Evolutionary conservation across 1,140 invertebrate genomes (phyloP).

Genomic region (Drosophila arizonae): DNA sequence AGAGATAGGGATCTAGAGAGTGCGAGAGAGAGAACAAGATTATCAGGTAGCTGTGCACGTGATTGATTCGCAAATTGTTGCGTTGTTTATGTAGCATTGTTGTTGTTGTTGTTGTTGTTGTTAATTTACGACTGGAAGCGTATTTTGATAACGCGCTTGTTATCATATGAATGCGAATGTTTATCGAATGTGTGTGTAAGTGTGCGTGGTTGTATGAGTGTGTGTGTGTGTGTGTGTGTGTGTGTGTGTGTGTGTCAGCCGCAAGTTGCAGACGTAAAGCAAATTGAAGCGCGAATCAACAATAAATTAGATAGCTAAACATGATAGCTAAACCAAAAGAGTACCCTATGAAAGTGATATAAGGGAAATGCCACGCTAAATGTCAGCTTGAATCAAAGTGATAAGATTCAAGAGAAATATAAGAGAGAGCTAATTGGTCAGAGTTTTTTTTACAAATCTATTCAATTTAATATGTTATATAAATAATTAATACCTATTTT

Average conservation of each 20-base stretch:
- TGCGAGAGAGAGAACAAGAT: background rate
- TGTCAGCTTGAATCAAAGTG: background rate
- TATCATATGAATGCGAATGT: conserved; percentile 54
- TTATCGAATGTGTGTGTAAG: conserved; percentile 42
- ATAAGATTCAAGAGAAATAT: too few relatives aligned
- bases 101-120: conserved; percentile 8
- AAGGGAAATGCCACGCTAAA: background rate
- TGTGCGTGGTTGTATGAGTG: conserved; percentile 15
- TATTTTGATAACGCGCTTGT: conserved; percentile 62
- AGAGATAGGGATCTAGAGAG: too few relatives aligned
- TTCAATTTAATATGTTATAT: too few relatives aligned
- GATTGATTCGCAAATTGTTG: conserved; percentile 48
- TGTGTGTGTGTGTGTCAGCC: background rate
- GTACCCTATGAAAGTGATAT: background rate
- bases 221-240: background rate
- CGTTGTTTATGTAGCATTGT: conserved; percentile 34
- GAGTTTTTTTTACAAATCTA: too few relatives aligned
- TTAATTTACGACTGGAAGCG: conserved; percentile 40
- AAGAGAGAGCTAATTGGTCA: too few relatives aligned
- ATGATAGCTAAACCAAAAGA: background rate
- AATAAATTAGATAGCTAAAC: conserved; percentile 27
- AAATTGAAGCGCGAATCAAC: conserved; percentile 43
- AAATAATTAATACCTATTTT: too few relatives aligned
- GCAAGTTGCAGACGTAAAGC: conserved; percentile 39
- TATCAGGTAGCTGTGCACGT: conserved; percentile 26